Evolutionary conservation across 1,140 invertebrate species (phyloP), one percentile per base, ranked within the genome.

Genomic region (Zaprionus kolodkinae): DNA sequence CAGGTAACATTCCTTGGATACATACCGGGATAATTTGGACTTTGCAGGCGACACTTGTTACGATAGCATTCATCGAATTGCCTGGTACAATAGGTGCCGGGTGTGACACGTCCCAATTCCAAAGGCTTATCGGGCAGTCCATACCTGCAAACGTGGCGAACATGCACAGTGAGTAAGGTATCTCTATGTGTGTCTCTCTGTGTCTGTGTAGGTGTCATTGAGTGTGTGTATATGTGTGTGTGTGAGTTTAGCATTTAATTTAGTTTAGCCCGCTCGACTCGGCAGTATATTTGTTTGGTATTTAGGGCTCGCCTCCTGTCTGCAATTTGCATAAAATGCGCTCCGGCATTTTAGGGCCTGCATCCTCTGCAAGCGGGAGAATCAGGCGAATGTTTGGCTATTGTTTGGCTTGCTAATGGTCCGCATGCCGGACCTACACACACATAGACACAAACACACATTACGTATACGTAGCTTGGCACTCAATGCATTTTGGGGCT

Each of bases 21-120:
- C 94, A 98, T 96, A 13, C 97, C 97, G 0, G 97, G 97, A 92
- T 97, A 98, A 93, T 98, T 98, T n/a, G 97, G 97, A 60, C 95
- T 96, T 93, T 97, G 97, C 36, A 97, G 93, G 35, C 96, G 95
- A 87, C 97, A 97, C 50, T 95, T 94, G 87, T 96, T 96, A 64
- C 96, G 94, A 92, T 97, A 96, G 85, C 97, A 98, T 87, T 97
- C 96, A 92, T 97, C 96, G 85, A 97, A 97, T 77, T 97, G 96
- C 59, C 97, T 94, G 48, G 96, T 97, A 92, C 97, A 98, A 93
- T 97, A 97, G 5, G 97, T 97, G 48, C 97, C 96, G 0, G 97
- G 96, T 21, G 97, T 96, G 25, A 97, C 95, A 55, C 95, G 95
- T 36, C 96, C 96, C 67, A 96, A 93, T 93, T 97, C 96, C 71